Evolutionary conservation across 2,797 vertebrate species (phyloP).

Genomic region (Fringilla coelebs): DNA sequence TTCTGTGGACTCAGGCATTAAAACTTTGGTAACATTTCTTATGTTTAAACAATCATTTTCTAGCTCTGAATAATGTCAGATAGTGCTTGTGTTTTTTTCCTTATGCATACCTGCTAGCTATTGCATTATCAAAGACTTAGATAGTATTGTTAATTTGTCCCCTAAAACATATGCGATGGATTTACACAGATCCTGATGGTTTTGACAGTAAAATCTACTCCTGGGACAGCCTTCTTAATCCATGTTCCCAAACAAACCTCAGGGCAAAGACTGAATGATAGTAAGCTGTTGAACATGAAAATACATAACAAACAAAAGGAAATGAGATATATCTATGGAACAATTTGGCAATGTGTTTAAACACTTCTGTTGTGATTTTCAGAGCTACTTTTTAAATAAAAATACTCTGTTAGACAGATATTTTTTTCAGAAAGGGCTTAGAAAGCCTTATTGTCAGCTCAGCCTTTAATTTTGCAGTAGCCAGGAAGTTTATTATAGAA

Average conservation of each 20-base stretch:
- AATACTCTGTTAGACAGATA: background rate
- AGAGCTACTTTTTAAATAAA: background rate
- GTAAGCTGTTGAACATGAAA: conserved; percentile 32
- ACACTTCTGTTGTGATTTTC: background rate
- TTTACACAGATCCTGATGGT: conserved; percentile 35
- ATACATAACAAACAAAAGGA: conserved; percentile 41
- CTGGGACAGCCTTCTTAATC: conserved; percentile 41
- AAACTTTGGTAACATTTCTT: background rate
- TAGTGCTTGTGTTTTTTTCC: background rate
- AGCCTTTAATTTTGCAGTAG: background rate
- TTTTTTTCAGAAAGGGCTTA: background rate
- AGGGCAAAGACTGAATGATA: conserved; percentile 32
- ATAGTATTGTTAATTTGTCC: conserved; percentile 33
- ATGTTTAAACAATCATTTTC: background rate
- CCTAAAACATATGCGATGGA: conserved; percentile 8
- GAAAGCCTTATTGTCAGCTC: background rate
- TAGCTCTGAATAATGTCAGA: background rate
- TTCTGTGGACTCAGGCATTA: background rate
- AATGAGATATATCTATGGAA: conserved; percentile 10
- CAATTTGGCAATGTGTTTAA: background rate
- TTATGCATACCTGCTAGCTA: conserved; percentile 45
- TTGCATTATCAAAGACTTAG: conserved; percentile 25
- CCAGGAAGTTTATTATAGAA: background rate
- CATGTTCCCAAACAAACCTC: conserved; percentile 32
- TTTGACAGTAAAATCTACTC: conserved; percentile 55